Evolutionary conservation across 92 coral and sea anemone genomes (phyloP), one percentile per base, ranked within the genome.

Genomic region (Heteractis magnifica): DNA sequence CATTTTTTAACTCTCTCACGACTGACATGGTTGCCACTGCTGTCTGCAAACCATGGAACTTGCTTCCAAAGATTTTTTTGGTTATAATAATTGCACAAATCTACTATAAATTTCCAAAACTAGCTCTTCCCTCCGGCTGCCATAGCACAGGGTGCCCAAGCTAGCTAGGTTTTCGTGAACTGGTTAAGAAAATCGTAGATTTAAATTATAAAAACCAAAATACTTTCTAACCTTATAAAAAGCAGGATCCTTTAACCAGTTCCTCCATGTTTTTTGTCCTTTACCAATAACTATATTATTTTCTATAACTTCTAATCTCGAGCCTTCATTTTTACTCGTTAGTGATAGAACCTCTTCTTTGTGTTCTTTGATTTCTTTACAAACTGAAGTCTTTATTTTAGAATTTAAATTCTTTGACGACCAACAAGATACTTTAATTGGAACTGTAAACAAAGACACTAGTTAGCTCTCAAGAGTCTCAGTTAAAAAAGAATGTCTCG

Each of bases 211-310:
- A 34, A 34, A 34, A 34, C 44, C 44, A 34, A 34, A 34, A 34
- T 34, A 59, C 16, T 3, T 5, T 11, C 51, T 50, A 68, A 92
- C 95, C 89, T 90, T 89, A 65, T 92, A 92, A 76, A 89, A 89
- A 10, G 83, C 85, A n/a, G 92, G 91, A 56, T 92, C 88, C 75
- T 81, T 89, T 12, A 92, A 83, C 95, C 95, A 92, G 62, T 87
- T 78, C 70, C 72, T 89, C 95, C 92, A 89, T 15, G 83, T 89
- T 51, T 77, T 87, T 52, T 86, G 72, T 2, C 75, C 68, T 34
- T 52, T 82, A 10, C 23, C 23, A 19, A 41, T 2, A 13, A 77
- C 83, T 15, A 52, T 72, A 56, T 41, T 11, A 51, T 78, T 85
- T 14, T 70, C 83, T 2, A 85, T 81, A 1, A 89, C 80, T 52